Base-by-base conservation (phyloP, 2,113 vertebrate genomes). In the Aegotheles bennettii region DNA sequence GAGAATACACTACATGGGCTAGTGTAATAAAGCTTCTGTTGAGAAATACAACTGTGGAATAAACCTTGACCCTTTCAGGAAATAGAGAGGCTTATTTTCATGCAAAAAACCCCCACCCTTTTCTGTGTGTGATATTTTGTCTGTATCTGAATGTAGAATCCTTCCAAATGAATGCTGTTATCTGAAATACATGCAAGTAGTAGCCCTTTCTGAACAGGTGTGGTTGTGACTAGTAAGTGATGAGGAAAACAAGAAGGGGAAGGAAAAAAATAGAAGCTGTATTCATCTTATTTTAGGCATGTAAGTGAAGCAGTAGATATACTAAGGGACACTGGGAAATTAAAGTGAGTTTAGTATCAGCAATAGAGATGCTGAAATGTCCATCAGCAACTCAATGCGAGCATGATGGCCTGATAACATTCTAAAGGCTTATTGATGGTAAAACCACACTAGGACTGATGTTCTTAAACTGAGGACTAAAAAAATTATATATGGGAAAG, bases 281-380 rank as follows among this genome's bases (percentile, higher is more conserved):
- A 78, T 8, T 26, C 9, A 28, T 80, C 45, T 71, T 91, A 91
- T 91, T 97, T 90, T 73, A 84, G 87, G 61, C 33, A 13, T 56
- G 29, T 12, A 85, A 50, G 31, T 74, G 51, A 48, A 76, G 38
- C 74, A 48, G 50, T 75, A 87, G 65, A 54, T 61, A 31, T 50
- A 65, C 38, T 51, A 11, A 73, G 65, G 50, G 53, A 70, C 53
- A 57, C 29, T 81, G 63, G 65, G 84, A 91, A 94, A 95, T 73
- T 61, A 63, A 87, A 95, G 65, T 92, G 93, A 78, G 89, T 96
- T 96, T 75, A 33, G 40, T 29, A 57, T 95, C 6, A 12, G 63
- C 71, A 57, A 87, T 60, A 64, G 70, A 38, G 91, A 94, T 95
- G 93, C 10, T 68, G 81, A 74, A 79, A 91, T 94, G 51, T 92